Percentiles rank a stretch among this genome's conserved stretches.
phyloP scores from a whole-genome alignment of 2,113 vertebrate species.

The Cyanistes caeruleus region DNA sequence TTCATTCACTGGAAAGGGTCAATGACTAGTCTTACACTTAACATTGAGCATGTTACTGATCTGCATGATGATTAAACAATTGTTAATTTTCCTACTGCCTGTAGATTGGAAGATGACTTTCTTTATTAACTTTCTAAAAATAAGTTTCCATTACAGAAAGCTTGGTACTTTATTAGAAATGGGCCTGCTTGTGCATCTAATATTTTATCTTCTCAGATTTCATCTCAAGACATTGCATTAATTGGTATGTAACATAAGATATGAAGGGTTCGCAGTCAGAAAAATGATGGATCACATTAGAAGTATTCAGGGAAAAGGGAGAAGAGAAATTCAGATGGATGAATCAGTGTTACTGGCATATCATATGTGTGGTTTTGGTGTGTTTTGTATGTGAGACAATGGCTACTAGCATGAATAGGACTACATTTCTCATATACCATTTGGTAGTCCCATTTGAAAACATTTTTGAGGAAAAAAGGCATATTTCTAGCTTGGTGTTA shows the following conservation, averaged over 20 bases:
- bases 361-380: neutral
- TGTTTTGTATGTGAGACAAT: neutral
- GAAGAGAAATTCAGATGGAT: neutral
- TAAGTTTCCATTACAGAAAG: neutral
- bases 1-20: slow-evolving; percentile 6
- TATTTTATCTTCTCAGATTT: neutral
- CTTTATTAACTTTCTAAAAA: slow-evolving; percentile 20
- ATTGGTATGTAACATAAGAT: neutral
- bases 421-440: neutral
- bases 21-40: neutral
- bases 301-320: neutral
- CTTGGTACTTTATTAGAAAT: neutral
- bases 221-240: neutral
- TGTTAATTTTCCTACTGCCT: neutral
- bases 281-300: neutral
- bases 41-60: neutral
- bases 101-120: neutral
- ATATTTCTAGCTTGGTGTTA: neutral
- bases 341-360: neutral
- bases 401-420: neutral
- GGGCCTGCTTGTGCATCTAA: neutral
- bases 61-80: neutral
- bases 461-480: neutral
- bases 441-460: neutral
- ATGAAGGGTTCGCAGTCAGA: neutral